These are phyloP conservation scores for Elanoides forficatus DNA, from an alignment of 2,113 vertebrate species.

Conservation along the genomic window DNA sequence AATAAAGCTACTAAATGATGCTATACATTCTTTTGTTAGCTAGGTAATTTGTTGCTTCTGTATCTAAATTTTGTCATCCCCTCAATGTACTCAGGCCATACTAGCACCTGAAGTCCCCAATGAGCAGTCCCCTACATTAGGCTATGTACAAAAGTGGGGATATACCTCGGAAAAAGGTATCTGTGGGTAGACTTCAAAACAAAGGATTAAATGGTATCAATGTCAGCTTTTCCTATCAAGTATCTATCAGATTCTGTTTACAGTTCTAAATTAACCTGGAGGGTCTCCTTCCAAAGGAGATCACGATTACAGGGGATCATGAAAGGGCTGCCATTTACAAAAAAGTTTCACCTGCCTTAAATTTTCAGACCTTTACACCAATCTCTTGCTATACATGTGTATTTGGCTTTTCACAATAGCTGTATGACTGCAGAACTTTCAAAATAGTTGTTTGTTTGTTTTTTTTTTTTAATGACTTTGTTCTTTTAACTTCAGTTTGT, in stretches of 20 bases:
- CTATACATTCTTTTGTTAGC: neutral
- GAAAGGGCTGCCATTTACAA: neutral
- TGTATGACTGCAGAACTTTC: neutral
- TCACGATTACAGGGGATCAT: rapidly evolving
- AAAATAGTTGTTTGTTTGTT: neutral
- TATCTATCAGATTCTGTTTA: neutral
- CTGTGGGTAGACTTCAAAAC: neutral
- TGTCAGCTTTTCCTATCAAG: neutral
- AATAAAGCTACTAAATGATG: neutral
- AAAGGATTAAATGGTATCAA: neutral
- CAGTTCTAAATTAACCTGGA: neutral
- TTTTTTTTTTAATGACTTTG: neutral
- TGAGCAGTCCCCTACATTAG: rapidly evolving
- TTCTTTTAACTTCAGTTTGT: neutral
- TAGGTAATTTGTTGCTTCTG: neutral
- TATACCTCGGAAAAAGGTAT: neutral
- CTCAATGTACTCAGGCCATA: neutral
- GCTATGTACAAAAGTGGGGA: neutral
- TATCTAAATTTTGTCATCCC: neutral
- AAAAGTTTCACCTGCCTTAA: neutral
- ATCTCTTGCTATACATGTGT: rapidly evolving
- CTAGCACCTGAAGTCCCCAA: neutral
- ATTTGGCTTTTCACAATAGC: neutral
- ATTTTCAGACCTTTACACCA: neutral
- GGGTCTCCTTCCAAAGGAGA: neutral